Evolutionary conservation across 2,797 vertebrate species (phyloP).

Genomic region (Sebastes vulpes): DNA sequence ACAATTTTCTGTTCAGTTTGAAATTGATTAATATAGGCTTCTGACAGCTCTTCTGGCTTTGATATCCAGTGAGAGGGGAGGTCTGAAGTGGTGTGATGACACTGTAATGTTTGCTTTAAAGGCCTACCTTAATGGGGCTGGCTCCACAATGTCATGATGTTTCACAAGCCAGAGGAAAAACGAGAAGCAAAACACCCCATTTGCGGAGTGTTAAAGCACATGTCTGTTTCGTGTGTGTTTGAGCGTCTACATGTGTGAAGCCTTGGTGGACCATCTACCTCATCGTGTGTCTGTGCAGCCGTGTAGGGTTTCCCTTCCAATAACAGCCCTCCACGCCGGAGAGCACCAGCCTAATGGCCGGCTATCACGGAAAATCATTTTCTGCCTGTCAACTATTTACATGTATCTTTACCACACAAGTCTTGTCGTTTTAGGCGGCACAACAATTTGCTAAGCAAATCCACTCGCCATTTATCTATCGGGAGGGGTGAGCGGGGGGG

Average conservation of each 20-base stretch:
- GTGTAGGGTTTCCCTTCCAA: constrained; percentile 78
- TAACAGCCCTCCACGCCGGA: constrained; percentile 64
- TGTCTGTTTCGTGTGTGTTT: constrained; percentile 34
- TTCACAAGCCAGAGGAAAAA: constrained; percentile 72
- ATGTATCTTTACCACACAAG: constrained; percentile 81
- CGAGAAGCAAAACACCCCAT: constrained; percentile 70
- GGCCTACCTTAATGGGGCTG: constrained; percentile 75
- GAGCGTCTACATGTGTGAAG: constrained; percentile 39
- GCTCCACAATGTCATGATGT: constrained; percentile 74
- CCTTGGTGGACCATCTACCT: constrained; percentile 63
- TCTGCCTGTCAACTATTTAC: constrained; percentile 78
- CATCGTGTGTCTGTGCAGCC: constrained; percentile 42
- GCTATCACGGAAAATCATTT: constrained; percentile 78
- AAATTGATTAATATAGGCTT: constrained; percentile 93
- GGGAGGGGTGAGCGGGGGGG: constrained; percentile 35
- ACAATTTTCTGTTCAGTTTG: constrained; percentile 97
- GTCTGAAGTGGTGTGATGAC: constrained; percentile 84
- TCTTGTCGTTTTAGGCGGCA: constrained; percentile 75
- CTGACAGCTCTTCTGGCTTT: constrained; percentile 91
- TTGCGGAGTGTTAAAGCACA: constrained; percentile 58
- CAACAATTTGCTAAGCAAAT: constrained; percentile 86
- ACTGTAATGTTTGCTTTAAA: constrained; percentile 85
- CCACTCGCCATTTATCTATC: constrained; percentile 78
- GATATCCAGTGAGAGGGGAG: constrained; percentile 85
- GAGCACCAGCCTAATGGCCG: constrained; percentile 67